Conservation (phyloP, 2,888 invertebrate species). For the Lasioglossum villosulum region DNA sequence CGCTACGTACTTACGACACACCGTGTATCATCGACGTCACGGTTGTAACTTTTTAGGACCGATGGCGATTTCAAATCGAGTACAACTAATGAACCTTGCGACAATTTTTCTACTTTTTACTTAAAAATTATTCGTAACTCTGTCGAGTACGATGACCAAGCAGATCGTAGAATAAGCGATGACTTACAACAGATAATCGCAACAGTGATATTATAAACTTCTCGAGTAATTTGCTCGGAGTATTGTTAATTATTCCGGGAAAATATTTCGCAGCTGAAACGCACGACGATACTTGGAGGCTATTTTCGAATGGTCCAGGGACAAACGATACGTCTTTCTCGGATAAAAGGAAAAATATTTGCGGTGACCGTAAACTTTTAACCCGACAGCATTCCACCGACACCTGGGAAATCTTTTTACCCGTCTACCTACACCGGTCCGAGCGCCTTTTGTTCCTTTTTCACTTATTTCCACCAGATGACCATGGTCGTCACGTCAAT, state of each 20-base stretch:
- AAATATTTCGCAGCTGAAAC: neutral
- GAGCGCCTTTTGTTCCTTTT: slow-evolving; percentile 45
- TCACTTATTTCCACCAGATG: slow-evolving; percentile 46
- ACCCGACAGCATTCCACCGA: slow-evolving; percentile 38
- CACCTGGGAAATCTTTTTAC: slow-evolving; percentile 51
- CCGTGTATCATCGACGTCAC: neutral
- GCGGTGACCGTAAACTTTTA: slow-evolving; percentile 48
- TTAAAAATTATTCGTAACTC: neutral
- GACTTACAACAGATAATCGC: too few species aligned
- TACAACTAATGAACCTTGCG: neutral
- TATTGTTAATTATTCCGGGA: neutral
- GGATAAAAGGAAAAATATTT: slow-evolving; percentile 17
- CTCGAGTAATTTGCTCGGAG: neutral
- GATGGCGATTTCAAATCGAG: neutral
- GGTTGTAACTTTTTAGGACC: neutral
- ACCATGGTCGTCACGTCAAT: slow-evolving; percentile 71
- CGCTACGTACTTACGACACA: neutral
- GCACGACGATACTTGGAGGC: neutral
- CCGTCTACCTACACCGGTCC: slow-evolving; percentile 49
- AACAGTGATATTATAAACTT: too few species aligned
- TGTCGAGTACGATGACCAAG: neutral
- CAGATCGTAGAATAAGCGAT: neutral
- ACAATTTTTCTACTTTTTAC: neutral
- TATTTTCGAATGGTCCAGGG: neutral
- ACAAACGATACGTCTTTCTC: slow-evolving; percentile 17